Base-by-base conservation (phyloP, 1,140 invertebrate genomes). In the Nixonia krombeini region DNA sequence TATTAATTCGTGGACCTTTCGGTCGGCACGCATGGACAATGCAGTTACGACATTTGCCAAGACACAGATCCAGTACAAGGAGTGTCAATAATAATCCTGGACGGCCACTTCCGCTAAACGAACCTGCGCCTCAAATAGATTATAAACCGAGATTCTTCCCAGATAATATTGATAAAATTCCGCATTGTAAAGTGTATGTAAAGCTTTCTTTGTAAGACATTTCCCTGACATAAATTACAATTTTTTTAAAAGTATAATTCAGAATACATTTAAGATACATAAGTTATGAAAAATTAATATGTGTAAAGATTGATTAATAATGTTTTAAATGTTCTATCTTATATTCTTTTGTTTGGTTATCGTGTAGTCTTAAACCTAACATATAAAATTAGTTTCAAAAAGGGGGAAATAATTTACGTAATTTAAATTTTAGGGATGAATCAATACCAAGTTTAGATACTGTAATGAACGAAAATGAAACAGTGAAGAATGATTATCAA, bases 1-100 rank as follows among this genome's bases (percentile, higher is more conserved):
- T 96, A 15, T 85, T 98, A 17, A 92, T 98, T 40, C 89, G 96
- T 15, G 93, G 94, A 16, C 93, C 95, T 0, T 98, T 96, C 86
- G 96, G 96, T 0, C 89, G 96, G 12, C 94, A 96, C 86, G 94
- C 94, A 4, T 99, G 96, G 96, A 94, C 93, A 0, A 91, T 98
- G 89, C 93, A 96, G 75, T 84, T 94, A 28, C 86, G 94, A 10
- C 93, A 96, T 81, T 83, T 94, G 49, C 92, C 95, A 1, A 87
- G 93, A 38, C 91, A 92, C 73, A 91, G 93, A 79, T 91, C 91
- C 0, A 90, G 91, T 9, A 88, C 88, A 0, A 91, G 91, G 73
- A 89, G 89, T 57, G 87, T 91, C 53, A 88, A 90, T 38, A 80
- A 87, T 5, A 93, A 92, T 83, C 91, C 92, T 0, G 92, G 93